Evolutionary conservation across 2,888 invertebrate species (phyloP).

Genomic region (Pyrrhia umbra): DNA sequence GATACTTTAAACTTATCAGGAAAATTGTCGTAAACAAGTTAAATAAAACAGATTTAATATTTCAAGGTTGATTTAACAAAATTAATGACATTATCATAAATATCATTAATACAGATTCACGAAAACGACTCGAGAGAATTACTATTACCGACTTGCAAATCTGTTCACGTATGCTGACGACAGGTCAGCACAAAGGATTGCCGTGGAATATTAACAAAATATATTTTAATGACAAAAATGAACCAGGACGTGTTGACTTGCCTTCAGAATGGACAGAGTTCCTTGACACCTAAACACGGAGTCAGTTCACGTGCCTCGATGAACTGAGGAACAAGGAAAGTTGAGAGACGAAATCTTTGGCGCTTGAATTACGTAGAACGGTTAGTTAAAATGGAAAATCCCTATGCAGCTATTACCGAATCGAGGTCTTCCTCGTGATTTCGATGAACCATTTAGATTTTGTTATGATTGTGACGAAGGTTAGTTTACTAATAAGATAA

Average conservation of each 20-base stretch:
- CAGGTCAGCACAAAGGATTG: slow-evolving; percentile 29
- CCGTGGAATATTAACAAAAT: slow-evolving; percentile 17
- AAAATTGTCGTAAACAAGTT: slow-evolving; percentile 8
- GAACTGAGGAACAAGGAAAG: slow-evolving; percentile 46
- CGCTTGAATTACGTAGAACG: not conserved
- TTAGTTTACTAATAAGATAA: too few species aligned
- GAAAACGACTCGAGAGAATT: slow-evolving; percentile 26
- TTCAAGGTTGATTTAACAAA: slow-evolving; percentile 4
- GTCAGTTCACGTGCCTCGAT: slow-evolving; percentile 43
- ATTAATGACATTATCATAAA: slow-evolving; percentile 35
- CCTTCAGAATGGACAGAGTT: slow-evolving; percentile 35
- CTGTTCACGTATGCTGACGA: slow-evolving; percentile 1
- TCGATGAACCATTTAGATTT: not conserved
- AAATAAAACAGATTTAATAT: slow-evolving; percentile 4
- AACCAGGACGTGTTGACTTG: slow-evolving; percentile 23
- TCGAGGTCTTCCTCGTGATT: not conserved
- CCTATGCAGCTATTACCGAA: not conserved
- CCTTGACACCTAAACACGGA: slow-evolving; percentile 29
- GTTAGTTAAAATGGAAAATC: not conserved
- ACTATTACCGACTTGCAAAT: slow-evolving; percentile 25
- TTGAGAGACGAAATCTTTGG: slow-evolving; percentile 1
- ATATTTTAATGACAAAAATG: slow-evolving; percentile 23
- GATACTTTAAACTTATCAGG: not conserved
- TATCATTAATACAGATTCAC: slow-evolving; percentile 39
- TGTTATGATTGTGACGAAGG: not conserved